A percentile compares a stretch with the other conserved stretches of the same genome.
phyloP scores from a whole-genome alignment of 2,888 invertebrate genomes.

The Apamea epomidion region DNA sequence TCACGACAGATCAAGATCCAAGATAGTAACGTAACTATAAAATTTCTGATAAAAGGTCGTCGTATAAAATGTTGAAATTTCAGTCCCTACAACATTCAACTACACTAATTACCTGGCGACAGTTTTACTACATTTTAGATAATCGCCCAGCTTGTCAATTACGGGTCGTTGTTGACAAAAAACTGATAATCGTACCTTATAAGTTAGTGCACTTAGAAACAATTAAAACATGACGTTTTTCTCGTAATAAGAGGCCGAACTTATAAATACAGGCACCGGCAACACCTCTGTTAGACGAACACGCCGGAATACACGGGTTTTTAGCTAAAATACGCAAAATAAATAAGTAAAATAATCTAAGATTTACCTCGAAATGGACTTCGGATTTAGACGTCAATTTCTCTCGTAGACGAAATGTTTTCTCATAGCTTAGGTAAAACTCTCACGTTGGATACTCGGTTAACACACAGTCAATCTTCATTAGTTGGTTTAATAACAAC shows the following conservation, averaged over 20 bases:
- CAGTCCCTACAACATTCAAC: not conserved
- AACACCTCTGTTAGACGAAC: slow-evolving; percentile 43
- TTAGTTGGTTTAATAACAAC: slow-evolving; percentile 46
- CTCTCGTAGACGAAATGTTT: slow-evolving; percentile 34
- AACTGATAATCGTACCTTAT: slow-evolving; percentile 61
- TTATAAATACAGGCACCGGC: slow-evolving; percentile 50
- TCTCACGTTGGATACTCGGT: slow-evolving; percentile 38
- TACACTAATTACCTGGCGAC: slow-evolving; percentile 23
- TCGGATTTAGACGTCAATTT: slow-evolving; percentile 64
- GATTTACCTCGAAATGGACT: slow-evolving; percentile 76
- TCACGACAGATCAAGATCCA: slow-evolving; percentile 31
- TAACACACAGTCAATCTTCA: slow-evolving; percentile 47
- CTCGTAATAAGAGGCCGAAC: slow-evolving; percentile 32
- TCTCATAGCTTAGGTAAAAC: slow-evolving; percentile 36
- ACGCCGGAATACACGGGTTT: slow-evolving; percentile 70
- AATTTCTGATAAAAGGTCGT: slow-evolving; percentile 12
- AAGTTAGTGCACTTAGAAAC: slow-evolving; percentile 38
- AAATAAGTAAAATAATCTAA: slow-evolving; percentile 72
- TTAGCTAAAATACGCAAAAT: slow-evolving; percentile 69
- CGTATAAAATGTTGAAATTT: slow-evolving; percentile 11
- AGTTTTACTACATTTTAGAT: slow-evolving; percentile 40
- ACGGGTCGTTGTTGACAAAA: slow-evolving; percentile 71
- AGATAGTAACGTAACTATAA: not conserved
- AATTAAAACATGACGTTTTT: slow-evolving; percentile 20
- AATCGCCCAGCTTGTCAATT: slow-evolving; percentile 51